phyloP scores from a whole-genome alignment of 2,888 invertebrate genomes.

The Drosophila paranaensis region DNA sequence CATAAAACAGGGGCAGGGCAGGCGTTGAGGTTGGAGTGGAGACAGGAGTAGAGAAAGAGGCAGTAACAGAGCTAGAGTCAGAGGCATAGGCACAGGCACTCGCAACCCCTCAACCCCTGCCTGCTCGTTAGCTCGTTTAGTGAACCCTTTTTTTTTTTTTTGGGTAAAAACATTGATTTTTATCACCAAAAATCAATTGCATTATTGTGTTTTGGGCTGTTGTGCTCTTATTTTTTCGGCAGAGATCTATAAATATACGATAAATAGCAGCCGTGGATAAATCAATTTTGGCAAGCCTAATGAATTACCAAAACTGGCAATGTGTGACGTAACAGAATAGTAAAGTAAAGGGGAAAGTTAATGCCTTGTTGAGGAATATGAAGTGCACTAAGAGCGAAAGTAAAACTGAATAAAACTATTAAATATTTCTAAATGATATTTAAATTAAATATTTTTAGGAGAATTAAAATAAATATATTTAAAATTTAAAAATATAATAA shows the following conservation, averaged over 20 bases:
- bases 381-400: background rate
- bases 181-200: slow-evolving; percentile 80
- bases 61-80: background rate
- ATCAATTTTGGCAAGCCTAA: slow-evolving; percentile 63
- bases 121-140: slow-evolving; percentile 39
- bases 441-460: background rate
- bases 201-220: slow-evolving; percentile 66
- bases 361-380: slow-evolving; percentile 6
- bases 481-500: too few species aligned
- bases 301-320: slow-evolving; percentile 48
- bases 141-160: slow-evolving; percentile 59
- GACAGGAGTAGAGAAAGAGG: background rate
- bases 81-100: background rate
- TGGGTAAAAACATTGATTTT: slow-evolving; percentile 74
- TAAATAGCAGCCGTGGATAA: slow-evolving; percentile 65
- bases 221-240: background rate
- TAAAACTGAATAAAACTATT: background rate
- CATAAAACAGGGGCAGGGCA: slow-evolving; percentile 10
- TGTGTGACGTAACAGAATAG: background rate
- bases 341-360: too few species aligned
- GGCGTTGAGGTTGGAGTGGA: background rate
- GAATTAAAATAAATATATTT: too few species aligned
- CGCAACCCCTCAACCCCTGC: slow-evolving; percentile 13
- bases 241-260: slow-evolving; percentile 31
- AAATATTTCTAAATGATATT: background rate